These are phyloP conservation scores for Mimas tiliae DNA, from an alignment of 2,888 invertebrate genomes.

Conservation along the genomic window DNA sequence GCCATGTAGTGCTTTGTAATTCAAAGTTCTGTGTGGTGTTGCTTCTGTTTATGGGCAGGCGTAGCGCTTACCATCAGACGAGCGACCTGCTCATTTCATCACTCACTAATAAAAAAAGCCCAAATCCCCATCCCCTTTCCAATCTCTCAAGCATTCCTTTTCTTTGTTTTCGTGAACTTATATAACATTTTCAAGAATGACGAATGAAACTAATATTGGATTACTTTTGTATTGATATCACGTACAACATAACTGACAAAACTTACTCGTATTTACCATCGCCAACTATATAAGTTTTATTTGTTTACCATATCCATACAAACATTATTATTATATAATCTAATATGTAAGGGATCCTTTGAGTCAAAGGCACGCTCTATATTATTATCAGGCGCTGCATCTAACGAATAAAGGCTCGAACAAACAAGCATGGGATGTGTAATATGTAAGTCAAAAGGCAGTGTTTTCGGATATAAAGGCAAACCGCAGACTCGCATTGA, in stretches of 20 bases:
- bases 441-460: neutral
- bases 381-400: neutral
- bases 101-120: no score
- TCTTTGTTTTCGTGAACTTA: no score
- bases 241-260: slow-evolving; percentile 3
- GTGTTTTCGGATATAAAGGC: neutral
- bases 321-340: no score
- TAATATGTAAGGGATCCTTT: neutral
- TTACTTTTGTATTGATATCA: neutral
- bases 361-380: neutral
- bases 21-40: no score
- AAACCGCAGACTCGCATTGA: no score
- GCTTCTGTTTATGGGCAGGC: no score
- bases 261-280: neutral
- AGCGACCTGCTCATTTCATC: no score
- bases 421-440: neutral
- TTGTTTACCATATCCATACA: slow-evolving; percentile 4
- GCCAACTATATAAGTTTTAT: neutral
- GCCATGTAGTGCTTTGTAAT: no score
- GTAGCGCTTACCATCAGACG: no score
- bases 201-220: no score
- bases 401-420: neutral
- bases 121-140: no score
- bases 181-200: neutral
- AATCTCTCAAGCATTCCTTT: no score